Conservation (phyloP, 2,797 vertebrate genomes). For the Sciaenops ocellatus region DNA sequence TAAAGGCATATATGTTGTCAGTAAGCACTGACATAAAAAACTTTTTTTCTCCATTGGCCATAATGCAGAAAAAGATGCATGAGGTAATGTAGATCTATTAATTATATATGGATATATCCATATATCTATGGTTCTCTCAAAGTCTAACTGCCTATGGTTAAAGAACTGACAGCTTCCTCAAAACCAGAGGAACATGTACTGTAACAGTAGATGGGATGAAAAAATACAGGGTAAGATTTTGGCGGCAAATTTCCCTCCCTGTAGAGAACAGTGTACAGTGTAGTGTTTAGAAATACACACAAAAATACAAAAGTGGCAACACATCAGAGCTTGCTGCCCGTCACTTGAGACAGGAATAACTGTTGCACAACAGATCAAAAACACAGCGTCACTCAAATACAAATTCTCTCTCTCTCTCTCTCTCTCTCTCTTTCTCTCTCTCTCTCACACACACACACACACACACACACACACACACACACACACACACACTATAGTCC, state of each 20-base stretch:
- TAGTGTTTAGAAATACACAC: constrained; percentile 12
- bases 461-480: not conserved
- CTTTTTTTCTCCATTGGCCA: too few species aligned
- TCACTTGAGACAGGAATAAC: constrained; percentile 16
- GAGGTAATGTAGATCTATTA: too few species aligned
- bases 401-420: not conserved
- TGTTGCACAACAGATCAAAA: constrained; percentile 27
- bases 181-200: not conserved
- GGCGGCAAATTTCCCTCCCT: constrained; percentile 49
- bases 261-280: not conserved
- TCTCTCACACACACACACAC: not conserved
- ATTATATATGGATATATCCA: too few species aligned
- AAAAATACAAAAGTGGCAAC: constrained; percentile 2
- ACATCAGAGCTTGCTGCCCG: not conserved
- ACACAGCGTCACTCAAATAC: constrained; percentile 25
- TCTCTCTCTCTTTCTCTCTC: too few species aligned
- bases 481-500: too few species aligned
- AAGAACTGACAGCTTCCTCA: not conserved
- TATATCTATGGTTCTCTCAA: not conserved
- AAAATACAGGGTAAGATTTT: constrained; percentile 9
- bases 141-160: constrained; percentile 4
- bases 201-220: constrained; percentile 9
- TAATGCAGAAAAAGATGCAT: too few species aligned
- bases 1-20: too few species aligned
- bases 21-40: too few species aligned